Percentiles rank a stretch among this genome's conserved stretches.
Conservation (phyloP, 2,888 invertebrate genomes). For the Rhimphoctona megacephalus region DNA sequence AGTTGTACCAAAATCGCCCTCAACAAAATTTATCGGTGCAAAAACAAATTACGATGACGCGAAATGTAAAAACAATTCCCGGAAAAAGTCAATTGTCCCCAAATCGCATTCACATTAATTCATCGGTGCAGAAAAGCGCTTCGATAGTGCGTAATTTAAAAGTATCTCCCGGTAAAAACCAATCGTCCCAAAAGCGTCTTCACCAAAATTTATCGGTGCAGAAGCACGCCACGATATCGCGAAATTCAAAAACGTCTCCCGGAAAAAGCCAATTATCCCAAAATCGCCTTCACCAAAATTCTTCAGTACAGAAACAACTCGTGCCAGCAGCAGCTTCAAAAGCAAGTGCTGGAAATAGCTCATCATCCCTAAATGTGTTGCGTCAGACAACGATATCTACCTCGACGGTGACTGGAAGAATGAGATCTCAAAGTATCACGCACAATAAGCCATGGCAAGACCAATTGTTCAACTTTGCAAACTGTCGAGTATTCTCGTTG, state of each 20-base stretch:
- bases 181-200: background rate
- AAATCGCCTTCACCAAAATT: background rate
- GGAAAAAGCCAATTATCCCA: background rate
- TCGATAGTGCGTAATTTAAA: background rate
- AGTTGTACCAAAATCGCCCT: background rate
- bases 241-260: background rate
- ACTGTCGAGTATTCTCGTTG: background rate
- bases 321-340: background rate
- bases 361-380: background rate
- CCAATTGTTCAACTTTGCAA: background rate
- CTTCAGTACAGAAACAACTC: background rate
- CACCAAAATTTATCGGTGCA: background rate
- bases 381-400: background rate
- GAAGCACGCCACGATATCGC: background rate
- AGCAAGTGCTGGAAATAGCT: background rate
- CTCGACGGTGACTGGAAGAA: background rate
- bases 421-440: background rate
- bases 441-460: background rate
- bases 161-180: background rate
- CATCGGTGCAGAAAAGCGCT: background rate
- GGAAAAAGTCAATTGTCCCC: background rate
- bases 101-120: background rate
- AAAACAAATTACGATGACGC: background rate
- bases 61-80: background rate
- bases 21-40: background rate